Conservation (phyloP, 2,888 invertebrate genomes). For the Nasonia oneida region DNA sequence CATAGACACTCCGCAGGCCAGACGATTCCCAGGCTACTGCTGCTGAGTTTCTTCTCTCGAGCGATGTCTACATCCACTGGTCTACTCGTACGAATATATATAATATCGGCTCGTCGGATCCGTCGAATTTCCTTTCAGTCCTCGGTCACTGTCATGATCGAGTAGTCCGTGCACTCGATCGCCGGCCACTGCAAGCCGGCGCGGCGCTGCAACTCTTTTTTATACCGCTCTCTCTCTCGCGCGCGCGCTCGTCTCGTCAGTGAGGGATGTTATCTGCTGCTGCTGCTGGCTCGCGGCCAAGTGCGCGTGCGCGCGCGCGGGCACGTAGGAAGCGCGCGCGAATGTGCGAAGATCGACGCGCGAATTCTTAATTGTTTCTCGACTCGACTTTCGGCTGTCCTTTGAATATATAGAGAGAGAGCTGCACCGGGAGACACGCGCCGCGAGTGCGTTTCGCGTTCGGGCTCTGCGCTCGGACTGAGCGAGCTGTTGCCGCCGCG, state of each 20-base stretch:
- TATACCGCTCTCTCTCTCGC: neutral
- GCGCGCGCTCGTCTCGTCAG: neutral
- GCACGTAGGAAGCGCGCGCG: neutral
- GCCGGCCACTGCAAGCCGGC: slow-evolving; percentile 13
- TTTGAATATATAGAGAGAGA: neutral
- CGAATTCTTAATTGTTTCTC: neutral
- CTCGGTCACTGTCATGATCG: slow-evolving; percentile 14
- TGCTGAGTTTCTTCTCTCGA: neutral
- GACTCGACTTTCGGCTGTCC: neutral
- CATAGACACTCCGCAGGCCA: neutral
- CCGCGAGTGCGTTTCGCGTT: slow-evolving; percentile 47
- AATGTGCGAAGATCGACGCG: neutral
- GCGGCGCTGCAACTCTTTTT: neutral
- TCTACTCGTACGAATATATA: neutral
- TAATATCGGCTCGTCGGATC: neutral
- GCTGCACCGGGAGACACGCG: neutral
- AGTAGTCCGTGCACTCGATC: neutral
- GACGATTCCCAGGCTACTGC: slow-evolving; percentile 7
- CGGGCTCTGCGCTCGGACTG: slow-evolving; percentile 59
- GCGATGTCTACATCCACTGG: slow-evolving; percentile 2
- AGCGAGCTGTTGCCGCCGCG: neutral
- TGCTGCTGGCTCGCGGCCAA: slow-evolving; percentile 22
- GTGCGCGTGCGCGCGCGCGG: neutral
- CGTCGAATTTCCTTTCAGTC: neutral
- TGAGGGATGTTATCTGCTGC: neutral